phyloP scores from a whole-genome alignment of 2,113 vertebrate species.

The Panthera tigris region DNA sequence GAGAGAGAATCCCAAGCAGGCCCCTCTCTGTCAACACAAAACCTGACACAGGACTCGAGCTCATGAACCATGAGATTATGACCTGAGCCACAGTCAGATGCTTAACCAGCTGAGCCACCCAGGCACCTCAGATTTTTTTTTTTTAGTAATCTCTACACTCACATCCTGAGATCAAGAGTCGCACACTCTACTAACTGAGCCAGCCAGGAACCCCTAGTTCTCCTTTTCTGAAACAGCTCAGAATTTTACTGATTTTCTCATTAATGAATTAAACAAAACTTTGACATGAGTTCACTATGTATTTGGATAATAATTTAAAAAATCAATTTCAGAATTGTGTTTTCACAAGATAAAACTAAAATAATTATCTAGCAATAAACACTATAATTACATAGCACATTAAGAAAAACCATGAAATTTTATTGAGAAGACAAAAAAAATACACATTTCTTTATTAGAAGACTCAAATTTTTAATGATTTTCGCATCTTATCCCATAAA shows the following conservation, averaged over 20 bases:
- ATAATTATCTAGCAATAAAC: not conserved
- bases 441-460: not conserved
- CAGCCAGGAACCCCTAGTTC: not conserved
- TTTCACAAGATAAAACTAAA: not conserved
- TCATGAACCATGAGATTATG: no score
- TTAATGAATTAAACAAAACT: not conserved
- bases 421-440: not conserved
- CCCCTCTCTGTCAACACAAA: no score
- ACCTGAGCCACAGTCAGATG: no score
- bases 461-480: not conserved
- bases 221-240: not conserved
- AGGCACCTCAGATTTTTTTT: not conserved
- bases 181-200: not conserved
- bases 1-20: no score
- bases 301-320: not conserved
- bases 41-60: no score
- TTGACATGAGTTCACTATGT: not conserved
- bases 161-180: not conserved
- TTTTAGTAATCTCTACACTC: not conserved
- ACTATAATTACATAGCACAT: not conserved
- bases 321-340: not conserved
- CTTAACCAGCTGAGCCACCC: no score
- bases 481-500: not conserved
- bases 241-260: not conserved
- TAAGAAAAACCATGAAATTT: not conserved